These are phyloP conservation scores for Polietes domitor DNA, from an alignment of 2,888 invertebrate genomes.

Conservation along the genomic window DNA sequence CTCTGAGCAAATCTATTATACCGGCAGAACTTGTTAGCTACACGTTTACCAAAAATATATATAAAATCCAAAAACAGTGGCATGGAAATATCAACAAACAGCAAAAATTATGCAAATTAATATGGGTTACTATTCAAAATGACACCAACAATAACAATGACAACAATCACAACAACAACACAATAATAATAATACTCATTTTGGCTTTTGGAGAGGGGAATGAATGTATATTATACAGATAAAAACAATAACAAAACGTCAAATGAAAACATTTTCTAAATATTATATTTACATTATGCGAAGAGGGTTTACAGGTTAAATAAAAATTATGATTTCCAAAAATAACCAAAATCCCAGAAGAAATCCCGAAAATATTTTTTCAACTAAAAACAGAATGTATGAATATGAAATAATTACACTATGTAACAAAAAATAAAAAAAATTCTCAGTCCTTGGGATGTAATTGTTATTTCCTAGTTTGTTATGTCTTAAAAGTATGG, in stretches of 20 bases:
- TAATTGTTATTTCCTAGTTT: too few relatives aligned
- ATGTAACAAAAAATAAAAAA: too few relatives aligned
- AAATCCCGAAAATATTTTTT: too few relatives aligned
- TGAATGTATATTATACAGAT: background rate
- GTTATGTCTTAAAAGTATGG: too few relatives aligned
- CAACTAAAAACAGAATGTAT: too few relatives aligned
- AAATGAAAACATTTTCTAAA: slow-evolving; percentile 22
- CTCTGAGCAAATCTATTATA: background rate
- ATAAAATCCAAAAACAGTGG: background rate
- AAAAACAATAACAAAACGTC: background rate
- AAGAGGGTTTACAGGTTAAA: too few relatives aligned
- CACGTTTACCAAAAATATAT: background rate
- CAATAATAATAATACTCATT: background rate
- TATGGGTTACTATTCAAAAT: slow-evolving; percentile 43
- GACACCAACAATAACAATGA: background rate
- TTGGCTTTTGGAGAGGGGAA: background rate
- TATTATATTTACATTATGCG: slow-evolving; percentile 12
- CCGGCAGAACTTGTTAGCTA: too few relatives aligned
- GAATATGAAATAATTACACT: too few relatives aligned
- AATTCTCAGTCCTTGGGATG: too few relatives aligned
- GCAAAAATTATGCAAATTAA: slow-evolving; percentile 48
- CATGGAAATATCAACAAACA: slow-evolving; percentile 8
- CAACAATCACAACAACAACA: background rate
- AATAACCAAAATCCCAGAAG: too few relatives aligned
- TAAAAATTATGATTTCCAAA: too few relatives aligned